Base-by-base conservation (phyloP, 2,888 invertebrate genomes). In the Argyra leucocephala region DNA sequence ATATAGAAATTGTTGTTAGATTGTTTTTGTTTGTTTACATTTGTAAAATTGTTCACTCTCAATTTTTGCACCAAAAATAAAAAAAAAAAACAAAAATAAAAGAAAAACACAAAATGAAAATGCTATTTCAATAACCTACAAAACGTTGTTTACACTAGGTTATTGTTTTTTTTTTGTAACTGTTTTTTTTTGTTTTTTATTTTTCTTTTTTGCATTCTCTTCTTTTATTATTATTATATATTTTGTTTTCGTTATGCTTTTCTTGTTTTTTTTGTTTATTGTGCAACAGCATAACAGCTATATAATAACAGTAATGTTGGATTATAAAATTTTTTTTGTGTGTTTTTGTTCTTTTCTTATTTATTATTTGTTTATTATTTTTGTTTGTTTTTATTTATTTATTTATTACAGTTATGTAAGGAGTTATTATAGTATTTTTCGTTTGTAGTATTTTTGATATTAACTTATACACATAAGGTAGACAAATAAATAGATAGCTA, bases 361-460 rank as follows among this genome's bases (percentile, higher is more conserved):
- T 37, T 10, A 9, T 12, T 37, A 10, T 37, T 37, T 37, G 37
- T 37, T 37, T 37, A 37, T 15, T 37, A 37, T 37, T 37, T 37
- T 37, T 37, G 37, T 37, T 15, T 37, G 37, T 37, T 37, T 37
- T 37, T 37, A 37, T 37, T 37, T 37, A 37, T 37, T 37, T 37
- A 37, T 37, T 37, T 37, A 37, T 37, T 37, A 37, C 37, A 37
- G 37, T 37, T 37, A 37, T 37, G 37, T 37, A 37, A 37, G 37
- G 37, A 5, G 12, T 37, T 37, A 37, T 37, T 37, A 37, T 37
- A 9, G 15, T 37, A 10, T 10, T 10, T 7, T 31, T 31, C 10
- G 31, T 31, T 31, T 31, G 31, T 31, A 7, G 31, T 31, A 7
- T 10, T 31, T 31, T 31, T 31, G n/a, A n/a, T n/a, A n/a, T n/a